Percentiles rank a stretch among this genome's conserved stretches.
phyloP scores from a whole-genome alignment of 1,140 invertebrate genomes.

The Aphelenchoides avenae region DNA sequence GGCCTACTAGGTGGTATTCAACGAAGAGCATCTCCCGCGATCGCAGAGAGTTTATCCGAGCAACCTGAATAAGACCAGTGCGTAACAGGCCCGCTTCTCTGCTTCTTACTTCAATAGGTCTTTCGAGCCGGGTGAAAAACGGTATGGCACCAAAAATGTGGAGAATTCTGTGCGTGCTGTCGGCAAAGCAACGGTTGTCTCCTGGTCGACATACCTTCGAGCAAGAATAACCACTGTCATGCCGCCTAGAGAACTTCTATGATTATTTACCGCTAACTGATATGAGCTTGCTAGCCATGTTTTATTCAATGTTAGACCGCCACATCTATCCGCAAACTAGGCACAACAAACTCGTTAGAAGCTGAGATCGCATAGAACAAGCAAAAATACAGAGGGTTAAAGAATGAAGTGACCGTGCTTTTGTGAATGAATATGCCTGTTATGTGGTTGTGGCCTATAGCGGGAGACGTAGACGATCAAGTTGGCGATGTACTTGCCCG shows the following conservation, averaged over 20 bases:
- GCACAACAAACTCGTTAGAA: constrained; percentile 9
- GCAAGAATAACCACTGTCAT: constrained; percentile 59
- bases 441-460: constrained; percentile 33
- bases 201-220: constrained; percentile 46
- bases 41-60: no score
- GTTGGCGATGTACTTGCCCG: constrained; percentile 57
- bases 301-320: constrained; percentile 14
- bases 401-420: constrained; percentile 11
- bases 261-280: constrained; percentile 10
- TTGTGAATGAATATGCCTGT: constrained; percentile 23
- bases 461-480: constrained; percentile 50
- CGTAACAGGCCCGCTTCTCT: no score
- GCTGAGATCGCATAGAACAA: no score
- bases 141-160: constrained; percentile 56
- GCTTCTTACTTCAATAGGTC: constrained; percentile 18
- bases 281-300: neutral
- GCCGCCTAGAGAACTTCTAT: constrained; percentile 35
- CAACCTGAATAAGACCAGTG: no score
- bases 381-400: neutral
- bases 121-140: constrained; percentile 7
- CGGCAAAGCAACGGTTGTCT: constrained; percentile 44
- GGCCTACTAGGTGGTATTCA: no score
- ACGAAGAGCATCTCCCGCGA: no score
- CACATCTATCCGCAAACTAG: constrained; percentile 2
- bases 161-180: constrained; percentile 55